Conservation (phyloP, 2,888 invertebrate genomes). For the Erebia ligea region DNA sequence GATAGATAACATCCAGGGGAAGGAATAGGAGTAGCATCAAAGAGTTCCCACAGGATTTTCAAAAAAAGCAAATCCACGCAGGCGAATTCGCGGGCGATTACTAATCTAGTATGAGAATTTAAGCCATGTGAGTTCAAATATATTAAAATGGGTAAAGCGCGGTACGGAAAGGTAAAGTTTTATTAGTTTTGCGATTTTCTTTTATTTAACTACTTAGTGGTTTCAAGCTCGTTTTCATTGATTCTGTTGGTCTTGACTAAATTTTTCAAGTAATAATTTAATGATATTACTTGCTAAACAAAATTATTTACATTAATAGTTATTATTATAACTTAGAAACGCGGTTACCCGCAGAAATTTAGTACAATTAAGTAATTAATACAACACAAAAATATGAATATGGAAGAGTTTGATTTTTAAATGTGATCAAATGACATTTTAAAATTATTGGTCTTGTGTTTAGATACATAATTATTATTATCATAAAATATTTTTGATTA, state of each 20-base stretch:
- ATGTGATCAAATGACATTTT: slow-evolving; percentile 17
- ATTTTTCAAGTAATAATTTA: background rate
- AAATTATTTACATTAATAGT: background rate
- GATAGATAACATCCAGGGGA: too few relatives aligned
- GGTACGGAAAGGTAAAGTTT: too few relatives aligned
- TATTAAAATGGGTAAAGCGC: too few relatives aligned
- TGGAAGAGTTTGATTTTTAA: background rate
- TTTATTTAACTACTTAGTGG: background rate
- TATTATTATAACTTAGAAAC: background rate
- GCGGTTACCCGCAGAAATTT: background rate
- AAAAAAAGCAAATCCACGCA: too few relatives aligned
- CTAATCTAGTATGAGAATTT: too few relatives aligned
- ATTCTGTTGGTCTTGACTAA: background rate
- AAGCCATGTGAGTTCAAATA: too few relatives aligned
- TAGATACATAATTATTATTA: background rate
- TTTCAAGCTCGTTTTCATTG: background rate
- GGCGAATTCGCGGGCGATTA: too few relatives aligned
- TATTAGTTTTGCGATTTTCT: too few relatives aligned
- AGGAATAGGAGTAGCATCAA: too few relatives aligned
- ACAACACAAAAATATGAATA: background rate
- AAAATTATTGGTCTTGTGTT: slow-evolving; percentile 10
- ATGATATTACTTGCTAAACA: too few relatives aligned
- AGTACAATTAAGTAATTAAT: background rate
- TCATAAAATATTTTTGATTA: slow-evolving; percentile 5
- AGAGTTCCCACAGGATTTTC: too few relatives aligned